A percentile compares a stretch with the other conserved stretches of the same genome.
Evolutionary conservation across 1,140 invertebrate species (phyloP).

Genomic region (Carposina sasakii): DNA sequence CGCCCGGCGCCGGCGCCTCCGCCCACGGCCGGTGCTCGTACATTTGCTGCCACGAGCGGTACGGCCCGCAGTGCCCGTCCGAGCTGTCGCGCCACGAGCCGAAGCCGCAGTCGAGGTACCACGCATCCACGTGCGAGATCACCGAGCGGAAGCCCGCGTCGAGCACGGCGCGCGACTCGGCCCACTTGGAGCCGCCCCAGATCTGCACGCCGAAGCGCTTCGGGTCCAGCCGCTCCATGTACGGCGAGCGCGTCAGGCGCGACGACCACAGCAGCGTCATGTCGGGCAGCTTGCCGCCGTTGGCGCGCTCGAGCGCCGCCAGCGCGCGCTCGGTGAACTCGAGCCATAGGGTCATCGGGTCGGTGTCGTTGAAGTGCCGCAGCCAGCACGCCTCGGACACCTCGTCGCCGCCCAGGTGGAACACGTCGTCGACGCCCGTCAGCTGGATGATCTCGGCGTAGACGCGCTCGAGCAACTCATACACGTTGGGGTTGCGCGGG

Average conservation of each 20-base stretch:
- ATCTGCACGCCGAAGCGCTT: conserved; percentile 76
- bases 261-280: conserved; percentile 85
- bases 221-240: conserved; percentile 76
- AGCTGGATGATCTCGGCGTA: conserved; percentile 79
- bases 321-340: conserved; percentile 81
- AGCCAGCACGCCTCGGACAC: conserved; percentile 81
- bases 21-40: conserved; percentile 87
- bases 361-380: conserved; percentile 82
- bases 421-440: conserved; percentile 78
- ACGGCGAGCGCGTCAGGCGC: conserved; percentile 82
- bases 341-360: conserved; percentile 83
- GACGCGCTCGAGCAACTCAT: conserved; percentile 78
- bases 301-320: conserved; percentile 76
- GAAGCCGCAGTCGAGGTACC: conserved; percentile 90
- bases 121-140: conserved; percentile 87
- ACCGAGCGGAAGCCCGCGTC: conserved; percentile 84
- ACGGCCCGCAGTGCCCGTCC: conserved; percentile 83
- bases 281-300: conserved; percentile 76
- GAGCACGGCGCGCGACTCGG: conserved; percentile 81
- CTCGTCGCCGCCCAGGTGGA: conserved; percentile 90
- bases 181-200: conserved; percentile 85
- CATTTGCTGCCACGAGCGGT: conserved; percentile 86
- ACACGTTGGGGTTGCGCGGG: conserved; percentile 83
- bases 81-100: conserved; percentile 82
- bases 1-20: conserved; percentile 61